phyloP scores from a whole-genome alignment of 2,888 invertebrate genomes.

The Nowickia ferox region DNA sequence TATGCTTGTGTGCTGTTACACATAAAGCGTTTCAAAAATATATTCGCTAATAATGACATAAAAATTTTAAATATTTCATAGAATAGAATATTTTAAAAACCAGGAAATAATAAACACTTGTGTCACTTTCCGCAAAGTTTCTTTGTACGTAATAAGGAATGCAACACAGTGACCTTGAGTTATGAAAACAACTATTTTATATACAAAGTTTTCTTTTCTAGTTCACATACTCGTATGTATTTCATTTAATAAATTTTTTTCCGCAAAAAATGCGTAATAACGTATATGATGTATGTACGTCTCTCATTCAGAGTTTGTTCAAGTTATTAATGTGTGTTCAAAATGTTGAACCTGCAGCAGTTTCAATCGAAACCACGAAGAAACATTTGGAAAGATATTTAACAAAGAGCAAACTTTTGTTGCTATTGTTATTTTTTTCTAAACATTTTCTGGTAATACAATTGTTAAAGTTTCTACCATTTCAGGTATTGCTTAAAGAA shows the following conservation, averaged over 20 bases:
- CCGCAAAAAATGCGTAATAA: slow-evolving; percentile 53
- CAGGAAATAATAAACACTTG: slow-evolving; percentile 49
- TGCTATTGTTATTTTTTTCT: neutral
- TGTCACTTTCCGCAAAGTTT: slow-evolving; percentile 15
- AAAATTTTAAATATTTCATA: slow-evolving; percentile 28
- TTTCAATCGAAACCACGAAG: slow-evolving; percentile 26
- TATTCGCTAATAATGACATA: no score
- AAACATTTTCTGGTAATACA: slow-evolving; percentile 12
- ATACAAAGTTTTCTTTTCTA: neutral
- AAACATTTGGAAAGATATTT: slow-evolving; percentile 27
- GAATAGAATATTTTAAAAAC: slow-evolving; percentile 15
- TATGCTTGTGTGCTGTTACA: no score
- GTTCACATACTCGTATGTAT: neutral
- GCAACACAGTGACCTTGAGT: slow-evolving; percentile 53
- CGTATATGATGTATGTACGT: neutral
- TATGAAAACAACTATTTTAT: neutral
- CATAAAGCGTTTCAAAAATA: no score
- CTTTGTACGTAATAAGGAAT: slow-evolving; percentile 14
- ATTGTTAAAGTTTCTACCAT: slow-evolving; percentile 16
- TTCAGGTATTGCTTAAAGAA: slow-evolving; percentile 21
- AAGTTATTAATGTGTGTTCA: slow-evolving; percentile 18
- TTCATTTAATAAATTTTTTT: neutral
- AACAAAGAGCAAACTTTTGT: slow-evolving; percentile 27
- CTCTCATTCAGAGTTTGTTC: neutral
- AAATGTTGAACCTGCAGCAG: slow-evolving; percentile 8